Percentiles rank a stretch among this genome's conserved stretches.
phyloP scores from a whole-genome alignment of 2,113 vertebrate genomes.

The Anoplopoma fimbria region DNA sequence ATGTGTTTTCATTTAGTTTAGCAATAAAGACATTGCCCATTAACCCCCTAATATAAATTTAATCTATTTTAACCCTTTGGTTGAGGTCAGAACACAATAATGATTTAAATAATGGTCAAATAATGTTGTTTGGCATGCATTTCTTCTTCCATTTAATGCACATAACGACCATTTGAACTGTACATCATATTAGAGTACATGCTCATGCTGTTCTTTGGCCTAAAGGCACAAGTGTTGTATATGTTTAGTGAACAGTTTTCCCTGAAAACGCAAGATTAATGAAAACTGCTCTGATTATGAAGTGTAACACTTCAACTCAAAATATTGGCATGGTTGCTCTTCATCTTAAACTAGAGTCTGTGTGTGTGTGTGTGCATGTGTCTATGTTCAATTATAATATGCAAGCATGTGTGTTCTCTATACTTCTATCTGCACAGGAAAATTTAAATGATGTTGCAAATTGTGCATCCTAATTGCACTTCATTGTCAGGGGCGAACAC shows the following conservation, averaged over 20 bases:
- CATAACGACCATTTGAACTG: constrained; percentile 42
- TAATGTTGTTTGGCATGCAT: constrained; percentile 68
- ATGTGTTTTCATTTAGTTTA: constrained; percentile 81
- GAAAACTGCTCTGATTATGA: not conserved
- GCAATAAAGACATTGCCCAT: constrained; percentile 82
- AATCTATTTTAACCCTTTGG: constrained; percentile 80
- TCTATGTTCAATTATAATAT: not conserved
- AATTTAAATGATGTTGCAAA: constrained; percentile 47
- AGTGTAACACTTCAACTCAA: not conserved
- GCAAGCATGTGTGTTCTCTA: constrained; percentile 6
- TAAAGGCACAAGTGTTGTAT: constrained; percentile 12
- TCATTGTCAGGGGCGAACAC: constrained; percentile 48
- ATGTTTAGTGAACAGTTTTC: constrained; percentile 10
- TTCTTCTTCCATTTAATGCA: constrained; percentile 56
- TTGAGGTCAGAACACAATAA: constrained; percentile 75
- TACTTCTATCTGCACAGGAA: constrained; percentile 20
- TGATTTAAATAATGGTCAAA: constrained; percentile 76
- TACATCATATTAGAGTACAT: constrained; percentile 31
- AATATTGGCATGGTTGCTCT: not conserved
- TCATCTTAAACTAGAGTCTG: not conserved
- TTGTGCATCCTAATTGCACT: constrained; percentile 52
- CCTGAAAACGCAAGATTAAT: not conserved
- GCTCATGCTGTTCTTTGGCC: constrained; percentile 31
- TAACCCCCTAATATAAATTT: constrained; percentile 81
- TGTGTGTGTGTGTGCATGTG: not conserved